phyloP scores from a whole-genome alignment of 2,113 vertebrate species.

The Passer montanus region DNA sequence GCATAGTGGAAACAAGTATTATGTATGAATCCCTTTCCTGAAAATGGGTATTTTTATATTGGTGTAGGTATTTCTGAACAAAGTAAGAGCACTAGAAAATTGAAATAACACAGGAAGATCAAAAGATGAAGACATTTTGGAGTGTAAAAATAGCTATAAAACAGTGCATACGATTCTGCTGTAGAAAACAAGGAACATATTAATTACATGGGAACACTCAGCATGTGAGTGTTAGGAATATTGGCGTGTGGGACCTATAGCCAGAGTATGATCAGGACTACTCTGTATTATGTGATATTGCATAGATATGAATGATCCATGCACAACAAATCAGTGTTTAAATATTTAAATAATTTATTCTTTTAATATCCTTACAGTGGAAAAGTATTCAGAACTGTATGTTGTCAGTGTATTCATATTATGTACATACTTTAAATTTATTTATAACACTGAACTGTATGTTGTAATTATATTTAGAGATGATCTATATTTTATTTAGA shows the following conservation, averaged over 20 bases:
- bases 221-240: background rate
- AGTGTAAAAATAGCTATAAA: background rate
- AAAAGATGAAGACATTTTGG: background rate
- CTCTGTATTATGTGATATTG: background rate
- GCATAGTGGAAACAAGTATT: background rate
- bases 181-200: background rate
- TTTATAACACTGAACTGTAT: background rate
- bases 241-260: rapidly evolving
- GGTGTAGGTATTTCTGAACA: background rate
- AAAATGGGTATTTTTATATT: background rate
- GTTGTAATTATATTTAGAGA: background rate
- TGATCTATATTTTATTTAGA: background rate
- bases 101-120: background rate
- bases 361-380: background rate
- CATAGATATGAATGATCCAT: background rate
- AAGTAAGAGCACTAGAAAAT: background rate
- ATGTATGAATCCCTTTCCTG: background rate
- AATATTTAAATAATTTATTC: background rate
- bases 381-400: background rate
- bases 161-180: background rate
- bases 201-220: background rate
- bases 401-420: background rate
- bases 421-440: background rate
- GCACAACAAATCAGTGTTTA: background rate
- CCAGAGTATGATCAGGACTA: background rate